These are phyloP conservation scores for Pelochelys cantorii DNA, from an alignment of 2,797 vertebrate species.

Conservation along the genomic window DNA sequence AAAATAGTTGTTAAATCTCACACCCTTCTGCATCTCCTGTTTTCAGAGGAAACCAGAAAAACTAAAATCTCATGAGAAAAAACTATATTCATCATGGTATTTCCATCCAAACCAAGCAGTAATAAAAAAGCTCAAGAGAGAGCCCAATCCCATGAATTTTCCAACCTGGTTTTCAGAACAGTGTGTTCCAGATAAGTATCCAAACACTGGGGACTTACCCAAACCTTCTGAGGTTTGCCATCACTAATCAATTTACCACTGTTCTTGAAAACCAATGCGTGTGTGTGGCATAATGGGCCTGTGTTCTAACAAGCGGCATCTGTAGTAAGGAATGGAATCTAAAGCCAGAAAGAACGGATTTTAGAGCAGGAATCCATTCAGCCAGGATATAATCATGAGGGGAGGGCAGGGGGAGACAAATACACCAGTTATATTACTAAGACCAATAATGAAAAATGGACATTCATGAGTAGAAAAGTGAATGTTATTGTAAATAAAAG, in stretches of 20 bases:
- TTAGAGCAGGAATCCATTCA: background rate
- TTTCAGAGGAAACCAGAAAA: background rate
- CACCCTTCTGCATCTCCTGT: background rate
- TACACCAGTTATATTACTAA: background rate
- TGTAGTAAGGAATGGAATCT: conserved; percentile 23
- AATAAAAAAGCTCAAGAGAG: background rate
- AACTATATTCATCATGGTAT: background rate
- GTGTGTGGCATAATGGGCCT: background rate
- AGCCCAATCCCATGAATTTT: conserved; percentile 2
- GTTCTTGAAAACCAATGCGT: conserved; percentile 12
- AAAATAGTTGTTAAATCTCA: background rate
- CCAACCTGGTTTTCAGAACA: conserved; percentile 16
- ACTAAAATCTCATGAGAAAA: background rate
- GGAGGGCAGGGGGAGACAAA: background rate
- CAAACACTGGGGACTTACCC: background rate
- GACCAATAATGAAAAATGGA: background rate
- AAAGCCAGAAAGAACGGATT: background rate
- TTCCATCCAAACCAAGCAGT: background rate
- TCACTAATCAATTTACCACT: background rate
- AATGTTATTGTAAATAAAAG: background rate
- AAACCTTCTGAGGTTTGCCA: conserved; percentile 36
- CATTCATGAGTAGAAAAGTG: background rate
- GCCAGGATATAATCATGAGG: background rate
- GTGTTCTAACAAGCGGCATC: conserved; percentile 9
- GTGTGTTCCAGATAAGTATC: background rate